Evolutionary conservation across 1,140 invertebrate genomes (phyloP), one percentile per base, ranked within the genome.

Genomic region (Chironomus tepperi): DNA sequence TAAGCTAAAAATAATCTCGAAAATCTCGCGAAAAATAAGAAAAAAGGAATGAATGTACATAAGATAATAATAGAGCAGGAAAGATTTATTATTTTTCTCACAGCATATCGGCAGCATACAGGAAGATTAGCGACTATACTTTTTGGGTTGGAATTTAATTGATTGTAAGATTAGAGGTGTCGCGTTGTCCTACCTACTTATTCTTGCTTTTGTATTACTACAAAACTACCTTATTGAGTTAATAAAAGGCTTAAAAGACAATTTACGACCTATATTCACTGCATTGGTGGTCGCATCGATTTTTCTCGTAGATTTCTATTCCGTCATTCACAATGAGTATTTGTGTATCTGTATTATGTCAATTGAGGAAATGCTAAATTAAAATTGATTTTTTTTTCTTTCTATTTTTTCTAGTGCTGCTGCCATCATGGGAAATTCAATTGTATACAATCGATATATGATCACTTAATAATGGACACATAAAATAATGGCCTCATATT

Each of bases 381-480:
- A 57, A 7, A 57, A 70, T 70, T 70, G 65, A 70, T 70, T 70
- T 70, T 21, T 8, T 15, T 47, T 47, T 3, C 42, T 43, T 9
- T n/a, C n/a, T n/a, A n/a, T n/a, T 34, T 34, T 34, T 34, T 34
- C 24, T 34, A 34, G 24, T 34, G 24, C 24, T 34, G 24, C 24
- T 34, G 24, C 24, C 24, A 34, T 34, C 9, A 57, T 57, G 47
- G 47, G 47, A 57, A 57, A 57, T 57, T 57, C 47, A 57, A 57
- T 57, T 12, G n/a, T n/a, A 57, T 57, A 57, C 19, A 70, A 18
- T 70, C 65, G 18, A 18, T 34, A 34, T 34, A 34, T 18, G 19
- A 18, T 70, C 65, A 70, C 9, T 70, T 19, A 70, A 18, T 10
- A 70, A 70, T 70, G 65, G 65, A 70, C 65, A 70, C 16, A 19